A percentile compares a stretch with the other conserved stretches of the same genome.
Conservation (phyloP, 2,797 vertebrate species). For the Mergus octosetaceus region DNA sequence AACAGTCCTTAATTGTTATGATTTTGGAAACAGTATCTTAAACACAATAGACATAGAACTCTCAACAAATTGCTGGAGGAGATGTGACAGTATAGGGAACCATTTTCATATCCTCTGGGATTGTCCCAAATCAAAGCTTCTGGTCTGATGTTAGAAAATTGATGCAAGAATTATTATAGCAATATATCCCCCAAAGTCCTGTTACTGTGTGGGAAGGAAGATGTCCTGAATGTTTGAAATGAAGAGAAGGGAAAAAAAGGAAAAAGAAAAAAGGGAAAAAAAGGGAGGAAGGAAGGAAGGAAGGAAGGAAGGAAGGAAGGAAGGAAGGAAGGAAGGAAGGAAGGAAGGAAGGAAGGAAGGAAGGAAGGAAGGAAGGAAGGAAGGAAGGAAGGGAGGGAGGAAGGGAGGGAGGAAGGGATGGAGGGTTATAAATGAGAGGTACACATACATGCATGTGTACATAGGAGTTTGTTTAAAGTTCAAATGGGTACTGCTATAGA, state of each 20-base stretch:
- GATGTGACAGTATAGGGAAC: conserved; percentile 32
- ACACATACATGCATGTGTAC: too few relatives aligned
- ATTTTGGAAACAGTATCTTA: conserved; percentile 62
- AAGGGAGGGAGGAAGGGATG: rapidly evolving
- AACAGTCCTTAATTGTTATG: conserved; percentile 48
- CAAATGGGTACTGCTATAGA: not conserved
- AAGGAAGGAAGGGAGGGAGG: rapidly evolving
- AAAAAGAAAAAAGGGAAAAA: too few relatives aligned
- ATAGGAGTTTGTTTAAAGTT: not conserved
- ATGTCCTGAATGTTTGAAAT: conserved; percentile 3
- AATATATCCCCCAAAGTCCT: conserved; percentile 30
- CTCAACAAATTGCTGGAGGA: conserved; percentile 52
- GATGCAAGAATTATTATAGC: conserved; percentile 21
- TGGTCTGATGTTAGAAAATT: conserved; percentile 45
- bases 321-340: not conserved
- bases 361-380: rapidly evolving
- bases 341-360: not conserved
- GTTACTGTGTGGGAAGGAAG: conserved; percentile 1
- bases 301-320: not conserved
- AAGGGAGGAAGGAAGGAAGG: not conserved
- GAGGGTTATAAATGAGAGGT: rapidly evolving
- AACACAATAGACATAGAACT: conserved; percentile 52
- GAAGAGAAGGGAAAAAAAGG: not conserved
- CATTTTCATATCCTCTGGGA: conserved; percentile 45
- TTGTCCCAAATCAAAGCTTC: conserved; percentile 27